Percentiles rank a stretch among this genome's conserved stretches.
phyloP scores from a whole-genome alignment of 2,888 invertebrate species.

The Epirrhoe alternata region DNA sequence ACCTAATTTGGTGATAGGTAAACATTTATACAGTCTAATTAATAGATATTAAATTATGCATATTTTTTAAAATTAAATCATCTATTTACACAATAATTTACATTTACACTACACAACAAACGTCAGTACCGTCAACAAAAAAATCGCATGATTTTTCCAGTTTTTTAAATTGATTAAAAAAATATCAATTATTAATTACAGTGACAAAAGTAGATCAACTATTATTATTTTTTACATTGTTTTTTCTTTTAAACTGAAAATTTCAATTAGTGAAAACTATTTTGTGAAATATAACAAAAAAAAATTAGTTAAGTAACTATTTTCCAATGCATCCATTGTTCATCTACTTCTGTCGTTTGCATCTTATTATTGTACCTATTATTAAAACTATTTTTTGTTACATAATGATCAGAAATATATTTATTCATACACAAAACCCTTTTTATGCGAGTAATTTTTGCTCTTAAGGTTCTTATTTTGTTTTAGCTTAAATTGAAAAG shows the following conservation, averaged over 20 bases:
- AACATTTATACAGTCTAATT: slow-evolving; percentile 50
- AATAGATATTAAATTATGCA: slow-evolving; percentile 45
- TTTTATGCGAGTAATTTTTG: too few species aligned
- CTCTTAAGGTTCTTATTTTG: too few species aligned
- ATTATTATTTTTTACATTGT: not conserved
- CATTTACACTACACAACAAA: slow-evolving; percentile 43
- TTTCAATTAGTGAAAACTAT: too few species aligned
- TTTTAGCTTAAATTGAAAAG: too few species aligned
- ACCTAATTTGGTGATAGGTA: slow-evolving; percentile 63
- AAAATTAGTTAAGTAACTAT: too few species aligned
- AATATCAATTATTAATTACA: not conserved
- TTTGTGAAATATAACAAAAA: too few species aligned
- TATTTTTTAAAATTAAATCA: slow-evolving; percentile 40
- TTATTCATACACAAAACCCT: too few species aligned
- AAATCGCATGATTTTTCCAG: not conserved
- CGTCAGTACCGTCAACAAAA: slow-evolving; percentile 42
- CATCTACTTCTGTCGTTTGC: too few species aligned
- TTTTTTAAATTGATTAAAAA: slow-evolving; percentile 11
- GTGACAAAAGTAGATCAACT: not conserved
- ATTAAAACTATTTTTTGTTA: too few species aligned
- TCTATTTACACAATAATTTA: slow-evolving; percentile 66
- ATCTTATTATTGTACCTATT: too few species aligned
- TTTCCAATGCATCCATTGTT: too few species aligned
- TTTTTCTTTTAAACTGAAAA: not conserved
- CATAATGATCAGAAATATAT: too few species aligned